Percentiles rank a stretch among this genome's conserved stretches.
These are phyloP conservation scores for Anser brachyrhynchus DNA, from an alignment of 2,113 vertebrate species.

Conservation along the genomic window DNA sequence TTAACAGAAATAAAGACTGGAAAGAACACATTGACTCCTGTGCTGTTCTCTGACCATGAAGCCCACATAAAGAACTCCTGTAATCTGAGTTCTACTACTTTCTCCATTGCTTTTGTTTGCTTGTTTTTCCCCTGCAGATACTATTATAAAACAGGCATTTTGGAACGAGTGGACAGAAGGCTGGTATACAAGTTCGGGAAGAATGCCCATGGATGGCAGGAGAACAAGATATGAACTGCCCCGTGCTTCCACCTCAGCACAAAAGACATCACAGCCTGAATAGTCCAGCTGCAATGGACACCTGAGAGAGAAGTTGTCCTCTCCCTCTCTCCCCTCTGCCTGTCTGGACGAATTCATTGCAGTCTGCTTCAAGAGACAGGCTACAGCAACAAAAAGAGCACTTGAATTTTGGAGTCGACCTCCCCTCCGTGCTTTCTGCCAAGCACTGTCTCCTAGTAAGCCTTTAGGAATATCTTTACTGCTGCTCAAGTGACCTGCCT, in stretches of 20 bases:
- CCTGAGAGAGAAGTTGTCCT: neutral
- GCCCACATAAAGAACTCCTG: neutral
- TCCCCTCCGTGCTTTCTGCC: neutral
- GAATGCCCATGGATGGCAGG: constrained; percentile 75
- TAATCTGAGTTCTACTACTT: neutral
- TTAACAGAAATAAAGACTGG: neutral
- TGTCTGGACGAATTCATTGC: neutral
- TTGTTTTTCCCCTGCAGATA: constrained; percentile 59
- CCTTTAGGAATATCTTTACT: neutral
- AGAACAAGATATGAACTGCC: constrained; percentile 56
- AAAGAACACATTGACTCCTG: neutral
- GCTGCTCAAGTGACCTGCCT: neutral
- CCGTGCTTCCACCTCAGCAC: neutral
- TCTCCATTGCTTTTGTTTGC: neutral
- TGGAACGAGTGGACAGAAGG: constrained; percentile 75
- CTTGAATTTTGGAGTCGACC: neutral
- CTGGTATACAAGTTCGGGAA: constrained; percentile 79
- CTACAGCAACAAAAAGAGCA: neutral
- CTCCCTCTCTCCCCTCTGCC: neutral
- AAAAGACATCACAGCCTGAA: neutral
- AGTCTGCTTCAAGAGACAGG: neutral
- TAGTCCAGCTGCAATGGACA: neutral
- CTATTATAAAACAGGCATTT: constrained; percentile 78
- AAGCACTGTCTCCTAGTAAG: neutral
- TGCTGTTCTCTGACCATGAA: neutral